Base-by-base conservation (phyloP, 2,113 vertebrate species). In the Archilochus colubris region DNA sequence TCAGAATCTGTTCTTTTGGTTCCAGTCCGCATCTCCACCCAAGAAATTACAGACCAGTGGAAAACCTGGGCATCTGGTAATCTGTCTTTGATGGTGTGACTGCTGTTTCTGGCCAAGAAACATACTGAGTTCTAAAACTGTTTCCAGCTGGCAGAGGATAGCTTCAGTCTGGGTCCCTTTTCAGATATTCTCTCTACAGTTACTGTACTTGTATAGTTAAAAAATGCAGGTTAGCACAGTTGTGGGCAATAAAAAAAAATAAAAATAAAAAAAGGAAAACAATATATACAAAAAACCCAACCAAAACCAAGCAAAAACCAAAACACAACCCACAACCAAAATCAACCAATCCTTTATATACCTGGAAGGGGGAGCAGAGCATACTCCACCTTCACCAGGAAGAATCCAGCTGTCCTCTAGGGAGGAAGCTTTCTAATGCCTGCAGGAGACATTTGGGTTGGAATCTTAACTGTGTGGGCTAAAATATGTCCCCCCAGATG, bases 1-100 rank as follows among this genome's bases (percentile, higher is more conserved):
- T 86, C 64, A 75, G 83, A 95, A 83, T 92, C 80, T 94, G 59
- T 93, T 88, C 73, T 70, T 38, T 48, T 81, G 40, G 5, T 91
- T 92, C 77, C 77, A 75, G 4, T 88, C 50, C 28, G 40, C n/a
- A 36, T 82, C 50, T 83, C 68, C 17, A 55, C 64, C 75, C 40
- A 13, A 81, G 72, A 89, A 94, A 81, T 53, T 80, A 55, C 22
- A 90, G 88, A 54, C 30, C 55, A 83, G n/a, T 64, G 82, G 72
- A 94, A 94, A 93, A 68, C 80, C 30, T 46, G 80, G 82, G 36
- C 63, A 74, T 82, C 66, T 88, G 89, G 46, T 58, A 63, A 46
- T 76, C 36, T 46, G 25, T 70, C 30, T 87, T 69, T 44, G 64
- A 30, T 1, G 6, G 59, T 78, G 21, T 44, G 68, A 82, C 61